phyloP scores from a whole-genome alignment of 2,113 vertebrate species.

The Hippocampus zosterae region DNA sequence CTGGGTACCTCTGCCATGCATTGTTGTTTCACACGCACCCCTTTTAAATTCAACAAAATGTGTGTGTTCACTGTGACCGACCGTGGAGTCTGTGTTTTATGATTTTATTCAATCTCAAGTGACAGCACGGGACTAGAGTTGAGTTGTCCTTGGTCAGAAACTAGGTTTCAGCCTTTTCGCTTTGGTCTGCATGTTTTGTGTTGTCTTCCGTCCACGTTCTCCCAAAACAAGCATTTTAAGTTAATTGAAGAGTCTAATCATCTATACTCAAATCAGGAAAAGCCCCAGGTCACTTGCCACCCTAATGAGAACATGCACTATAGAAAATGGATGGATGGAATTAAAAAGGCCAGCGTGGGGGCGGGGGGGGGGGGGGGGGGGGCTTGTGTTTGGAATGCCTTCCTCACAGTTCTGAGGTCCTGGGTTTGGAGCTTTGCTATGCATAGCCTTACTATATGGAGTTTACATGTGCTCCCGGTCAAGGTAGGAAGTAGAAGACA shows the following conservation, averaged over 20 bases:
- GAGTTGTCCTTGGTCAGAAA: not conserved
- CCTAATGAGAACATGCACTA: not conserved
- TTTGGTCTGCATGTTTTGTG: too few species aligned
- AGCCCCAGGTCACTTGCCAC: not conserved
- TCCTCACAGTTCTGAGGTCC: too few species aligned
- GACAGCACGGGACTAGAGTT: not conserved
- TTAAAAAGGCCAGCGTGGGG: not conserved
- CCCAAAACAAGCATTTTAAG: too few species aligned
- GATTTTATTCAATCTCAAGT: not conserved
- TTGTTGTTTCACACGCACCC: not conserved
- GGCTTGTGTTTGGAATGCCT: too few species aligned
- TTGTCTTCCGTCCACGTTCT: too few species aligned
- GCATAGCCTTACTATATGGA: not conserved
- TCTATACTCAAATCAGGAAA: not conserved
- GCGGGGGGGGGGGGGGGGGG: too few species aligned
- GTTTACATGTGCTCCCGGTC: slow-evolving; percentile 10
- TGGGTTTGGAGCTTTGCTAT: not conserved
- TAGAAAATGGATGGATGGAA: not conserved
- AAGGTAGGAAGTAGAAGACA: slow-evolving; percentile 29
- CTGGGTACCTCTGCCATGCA: slow-evolving; percentile 12
- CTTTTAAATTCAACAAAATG: not conserved
- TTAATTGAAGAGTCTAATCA: too few species aligned
- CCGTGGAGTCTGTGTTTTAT: not conserved
- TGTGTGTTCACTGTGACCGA: not conserved
- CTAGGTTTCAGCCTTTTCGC: too few species aligned